Percentiles rank a stretch among this genome's conserved stretches.
These are phyloP conservation scores for Bursaphelenchus mucronatus DNA, from an alignment of 1,140 invertebrate genomes.

Conservation along the genomic window DNA sequence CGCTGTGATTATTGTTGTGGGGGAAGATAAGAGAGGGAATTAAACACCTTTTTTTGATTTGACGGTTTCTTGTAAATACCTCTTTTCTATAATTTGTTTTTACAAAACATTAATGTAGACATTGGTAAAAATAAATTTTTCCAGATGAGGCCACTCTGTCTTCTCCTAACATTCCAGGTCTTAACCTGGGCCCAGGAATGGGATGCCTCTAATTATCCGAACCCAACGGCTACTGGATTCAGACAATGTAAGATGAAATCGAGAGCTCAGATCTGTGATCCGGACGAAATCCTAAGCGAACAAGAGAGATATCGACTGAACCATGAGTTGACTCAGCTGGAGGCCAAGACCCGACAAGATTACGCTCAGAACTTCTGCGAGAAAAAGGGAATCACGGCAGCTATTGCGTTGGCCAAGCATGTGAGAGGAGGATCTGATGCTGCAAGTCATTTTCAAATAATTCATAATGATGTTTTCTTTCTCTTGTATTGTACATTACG, in stretches of 20 bases:
- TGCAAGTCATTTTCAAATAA: constrained; percentile 28
- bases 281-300: constrained; percentile 51
- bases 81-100: too few species aligned
- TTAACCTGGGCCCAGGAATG: constrained; percentile 26
- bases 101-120: too few species aligned
- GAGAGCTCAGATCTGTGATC: constrained; percentile 50
- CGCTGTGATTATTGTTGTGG: too few species aligned
- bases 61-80: too few species aligned
- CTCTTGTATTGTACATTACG: constrained; percentile 34
- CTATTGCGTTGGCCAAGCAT: constrained; percentile 50
- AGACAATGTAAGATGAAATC: constrained; percentile 53
- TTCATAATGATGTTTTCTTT: not conserved
- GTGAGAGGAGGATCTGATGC: constrained; percentile 50
- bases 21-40: too few species aligned
- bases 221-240: constrained; percentile 33
- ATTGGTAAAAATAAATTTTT: too few species aligned
- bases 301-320: constrained; percentile 52
- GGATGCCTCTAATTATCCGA: constrained; percentile 53
- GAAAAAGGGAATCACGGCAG: constrained; percentile 55
- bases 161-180: constrained; percentile 3
- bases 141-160: too few species aligned
- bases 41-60: too few species aligned
- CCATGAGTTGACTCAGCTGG: constrained; percentile 54
- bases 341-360: constrained; percentile 42
- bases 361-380: constrained; percentile 51